Evolutionary conservation across 2,888 invertebrate species (phyloP).

Genomic region (Arenicola marina): DNA sequence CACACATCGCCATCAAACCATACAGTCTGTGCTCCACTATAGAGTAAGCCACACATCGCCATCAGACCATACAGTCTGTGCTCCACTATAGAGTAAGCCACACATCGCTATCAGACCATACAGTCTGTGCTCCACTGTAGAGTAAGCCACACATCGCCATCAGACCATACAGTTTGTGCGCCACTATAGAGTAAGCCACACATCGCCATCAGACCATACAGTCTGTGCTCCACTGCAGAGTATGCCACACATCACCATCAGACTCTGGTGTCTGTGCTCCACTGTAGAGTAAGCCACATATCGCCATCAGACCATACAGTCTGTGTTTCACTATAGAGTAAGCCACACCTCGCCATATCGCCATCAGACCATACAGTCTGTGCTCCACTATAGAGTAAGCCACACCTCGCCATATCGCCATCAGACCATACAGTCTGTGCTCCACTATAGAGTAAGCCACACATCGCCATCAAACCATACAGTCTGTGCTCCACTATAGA

Average conservation of each 20-base stretch:
- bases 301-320: constrained; percentile 22
- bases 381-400: constrained; percentile 27
- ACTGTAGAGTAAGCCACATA: constrained; percentile 25
- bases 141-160: constrained; percentile 23
- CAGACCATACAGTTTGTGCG: constrained; percentile 24
- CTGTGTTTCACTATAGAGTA: constrained; percentile 27
- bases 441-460: constrained; percentile 26
- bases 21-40: constrained; percentile 23
- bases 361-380: constrained; percentile 23
- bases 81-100: constrained; percentile 25
- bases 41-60: constrained; percentile 23
- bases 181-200: constrained; percentile 25
- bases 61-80: constrained; percentile 24
- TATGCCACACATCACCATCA: constrained; percentile 19
- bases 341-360: constrained; percentile 12
- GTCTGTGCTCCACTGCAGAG: constrained; percentile 24
- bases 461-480: constrained; percentile 22
- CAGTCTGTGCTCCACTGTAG: constrained; percentile 22
- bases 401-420: constrained; percentile 10
- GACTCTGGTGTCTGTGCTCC: constrained; percentile 23
- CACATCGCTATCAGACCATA: constrained; percentile 23
- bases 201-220: constrained; percentile 22
- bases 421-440: constrained; percentile 24
- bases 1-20: constrained; percentile 19
- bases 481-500: constrained; percentile 23